A percentile compares a stretch with the other conserved stretches of the same genome.
Evolutionary conservation across 2,113 vertebrate species (phyloP).

Genomic region (Centropus bengalensis): DNA sequence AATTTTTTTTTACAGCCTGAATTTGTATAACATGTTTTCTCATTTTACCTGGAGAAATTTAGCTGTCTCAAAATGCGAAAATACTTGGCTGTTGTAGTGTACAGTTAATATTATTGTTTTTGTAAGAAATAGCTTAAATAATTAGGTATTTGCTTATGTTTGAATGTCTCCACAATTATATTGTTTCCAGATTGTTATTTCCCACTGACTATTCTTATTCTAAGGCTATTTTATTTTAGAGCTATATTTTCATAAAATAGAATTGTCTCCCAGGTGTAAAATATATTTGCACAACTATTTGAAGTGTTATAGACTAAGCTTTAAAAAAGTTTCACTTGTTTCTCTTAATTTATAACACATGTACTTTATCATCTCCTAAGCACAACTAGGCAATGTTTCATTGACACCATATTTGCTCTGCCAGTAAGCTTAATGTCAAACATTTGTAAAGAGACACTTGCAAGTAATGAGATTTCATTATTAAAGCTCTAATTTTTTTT

Average conservation of each 20-base stretch:
- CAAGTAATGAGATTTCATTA: slow-evolving; percentile 42
- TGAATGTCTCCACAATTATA: not conserved
- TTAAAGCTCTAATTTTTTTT: not conserved
- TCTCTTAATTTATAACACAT: not conserved
- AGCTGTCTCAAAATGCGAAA: not conserved
- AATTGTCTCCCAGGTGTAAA: not conserved
- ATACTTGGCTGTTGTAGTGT: not conserved
- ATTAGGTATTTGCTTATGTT: not conserved
- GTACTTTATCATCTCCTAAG: not conserved
- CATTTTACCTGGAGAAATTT: not conserved
- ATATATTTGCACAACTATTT: not conserved
- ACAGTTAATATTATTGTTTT: not conserved
- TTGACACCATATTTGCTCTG: slow-evolving; percentile 11
- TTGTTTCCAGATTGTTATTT: not conserved
- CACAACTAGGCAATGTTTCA: not conserved
- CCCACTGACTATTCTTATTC: not conserved
- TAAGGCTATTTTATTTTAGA: not conserved
- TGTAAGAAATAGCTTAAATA: not conserved
- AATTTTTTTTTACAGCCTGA: not conserved
- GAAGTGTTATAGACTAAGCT: not conserved
- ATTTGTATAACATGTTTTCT: not conserved
- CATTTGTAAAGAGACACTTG: slow-evolving; percentile 8
- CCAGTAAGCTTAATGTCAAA: not conserved
- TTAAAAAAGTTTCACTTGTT: not conserved
- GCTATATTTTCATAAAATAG: not conserved